These are phyloP conservation scores for Halcyon leucocephala DNA, from an alignment of 2,797 vertebrate species.

Conservation along the genomic window DNA sequence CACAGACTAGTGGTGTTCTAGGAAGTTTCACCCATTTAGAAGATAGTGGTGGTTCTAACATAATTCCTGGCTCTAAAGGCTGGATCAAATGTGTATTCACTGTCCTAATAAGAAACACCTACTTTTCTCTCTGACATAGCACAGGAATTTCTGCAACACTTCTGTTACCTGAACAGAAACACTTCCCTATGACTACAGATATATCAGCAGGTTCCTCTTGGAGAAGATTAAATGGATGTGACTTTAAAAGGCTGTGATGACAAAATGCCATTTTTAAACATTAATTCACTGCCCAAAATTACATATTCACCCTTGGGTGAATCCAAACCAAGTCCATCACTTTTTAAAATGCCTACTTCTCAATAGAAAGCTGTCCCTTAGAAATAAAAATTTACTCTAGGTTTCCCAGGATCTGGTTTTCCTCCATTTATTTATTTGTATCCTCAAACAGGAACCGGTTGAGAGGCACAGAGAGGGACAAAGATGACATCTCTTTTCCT, in stretches of 20 bases:
- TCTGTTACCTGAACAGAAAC: not conserved
- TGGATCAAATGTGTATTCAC: not conserved
- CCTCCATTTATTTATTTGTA: not conserved
- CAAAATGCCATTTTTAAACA: not conserved
- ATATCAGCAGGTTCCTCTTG: not conserved
- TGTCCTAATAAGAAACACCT: not conserved
- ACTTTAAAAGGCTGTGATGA: not conserved
- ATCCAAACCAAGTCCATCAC: not conserved
- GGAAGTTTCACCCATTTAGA: not conserved
- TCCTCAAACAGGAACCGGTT: not conserved
- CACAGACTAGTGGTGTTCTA: not conserved
- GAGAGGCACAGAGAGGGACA: not conserved
- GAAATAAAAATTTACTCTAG: not conserved
- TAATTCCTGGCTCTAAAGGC: not conserved
- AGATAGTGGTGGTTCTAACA: not conserved
- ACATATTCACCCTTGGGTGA: not conserved
- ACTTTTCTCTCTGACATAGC: not conserved
- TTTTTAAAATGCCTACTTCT: not conserved
- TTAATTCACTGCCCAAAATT: not conserved
- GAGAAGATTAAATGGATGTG: not conserved
- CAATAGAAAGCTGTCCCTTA: not conserved
- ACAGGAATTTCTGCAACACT: not conserved
- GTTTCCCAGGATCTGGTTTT: not conserved
- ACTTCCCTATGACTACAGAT: not conserved
- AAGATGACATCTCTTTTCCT: too few species aligned